A percentile compares a stretch with the other conserved stretches of the same genome.
Evolutionary conservation across 2,797 vertebrate species (phyloP).

Genomic region (Pseudotriccus pelzelni): DNA sequence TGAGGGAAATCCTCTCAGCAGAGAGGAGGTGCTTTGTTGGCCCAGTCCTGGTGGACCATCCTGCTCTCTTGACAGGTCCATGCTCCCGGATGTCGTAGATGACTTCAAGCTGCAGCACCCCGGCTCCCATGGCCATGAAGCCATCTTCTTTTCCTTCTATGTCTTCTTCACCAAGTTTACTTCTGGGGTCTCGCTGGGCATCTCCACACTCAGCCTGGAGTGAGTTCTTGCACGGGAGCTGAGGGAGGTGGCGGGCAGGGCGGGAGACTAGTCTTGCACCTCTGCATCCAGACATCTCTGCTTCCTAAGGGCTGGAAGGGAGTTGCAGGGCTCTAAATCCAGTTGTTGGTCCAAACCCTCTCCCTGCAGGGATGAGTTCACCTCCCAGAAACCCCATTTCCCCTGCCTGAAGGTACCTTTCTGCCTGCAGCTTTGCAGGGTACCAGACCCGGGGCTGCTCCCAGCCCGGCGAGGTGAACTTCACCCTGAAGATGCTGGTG

Average conservation of each 20-base stretch:
- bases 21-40: background rate
- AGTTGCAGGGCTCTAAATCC: background rate
- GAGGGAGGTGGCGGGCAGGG: background rate
- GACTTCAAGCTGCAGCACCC: conserved; percentile 94
- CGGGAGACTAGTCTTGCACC: no score
- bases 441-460: conserved; percentile 88
- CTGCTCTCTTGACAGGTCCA: conserved; percentile 82
- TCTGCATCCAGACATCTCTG: background rate
- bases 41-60: background rate
- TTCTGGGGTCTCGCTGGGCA: conserved; percentile 92
- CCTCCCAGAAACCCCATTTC: rapidly evolving
- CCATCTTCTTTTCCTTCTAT: conserved; percentile 98
- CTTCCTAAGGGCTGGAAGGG: background rate
- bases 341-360: background rate
- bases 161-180: conserved; percentile 99
- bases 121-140: conserved; percentile 84
- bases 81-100: conserved; percentile 94
- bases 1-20: background rate
- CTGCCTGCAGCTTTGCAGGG: conserved; percentile 85
- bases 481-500: conserved; percentile 91
- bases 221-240: conserved; percentile 71
- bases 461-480: conserved; percentile 83
- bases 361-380: background rate
- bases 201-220: conserved; percentile 97
- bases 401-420: background rate